A percentile compares a stretch with the other conserved stretches of the same genome.
Evolutionary conservation across 2,113 vertebrate genomes (phyloP).

Genomic region (Aythya baeri): DNA sequence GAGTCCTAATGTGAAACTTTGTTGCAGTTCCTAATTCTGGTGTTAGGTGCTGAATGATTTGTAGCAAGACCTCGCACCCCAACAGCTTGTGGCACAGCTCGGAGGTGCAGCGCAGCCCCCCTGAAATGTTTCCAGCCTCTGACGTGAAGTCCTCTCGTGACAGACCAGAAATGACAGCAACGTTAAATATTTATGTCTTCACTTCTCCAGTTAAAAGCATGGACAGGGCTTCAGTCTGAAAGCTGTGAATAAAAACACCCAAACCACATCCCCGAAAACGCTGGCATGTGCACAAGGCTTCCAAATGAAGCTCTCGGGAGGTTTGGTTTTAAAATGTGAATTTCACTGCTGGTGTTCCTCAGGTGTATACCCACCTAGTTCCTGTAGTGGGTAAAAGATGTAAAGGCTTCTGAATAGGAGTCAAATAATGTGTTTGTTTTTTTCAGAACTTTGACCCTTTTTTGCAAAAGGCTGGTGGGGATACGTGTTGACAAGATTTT

Average conservation of each 20-base stretch:
- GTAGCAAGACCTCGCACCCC: neutral
- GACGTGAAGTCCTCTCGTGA: neutral
- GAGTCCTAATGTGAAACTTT: neutral
- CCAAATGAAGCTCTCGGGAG: neutral
- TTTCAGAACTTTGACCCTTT: neutral
- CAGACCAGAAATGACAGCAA: neutral
- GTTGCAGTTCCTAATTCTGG: accelerated
- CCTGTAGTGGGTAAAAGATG: neutral
- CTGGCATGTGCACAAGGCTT: neutral
- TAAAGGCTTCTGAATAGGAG: neutral
- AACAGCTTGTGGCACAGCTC: neutral
- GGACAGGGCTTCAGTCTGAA: neutral
- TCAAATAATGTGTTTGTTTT: neutral
- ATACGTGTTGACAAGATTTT: neutral
- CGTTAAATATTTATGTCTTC: neutral
- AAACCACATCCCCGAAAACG: neutral
- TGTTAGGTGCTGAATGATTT: neutral
- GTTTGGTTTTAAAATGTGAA: neutral
- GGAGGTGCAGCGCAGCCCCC: accelerated
- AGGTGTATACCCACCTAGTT: too few relatives aligned
- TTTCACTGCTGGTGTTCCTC: neutral
- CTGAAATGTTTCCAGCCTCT: neutral
- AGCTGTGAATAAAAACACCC: neutral
- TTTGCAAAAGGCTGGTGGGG: too few relatives aligned
- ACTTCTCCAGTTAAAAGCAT: neutral